A percentile compares a stretch with the other conserved stretches of the same genome.
Evolutionary conservation across 2,888 invertebrate species (phyloP).

Genomic region (Volucella zonaria): DNA sequence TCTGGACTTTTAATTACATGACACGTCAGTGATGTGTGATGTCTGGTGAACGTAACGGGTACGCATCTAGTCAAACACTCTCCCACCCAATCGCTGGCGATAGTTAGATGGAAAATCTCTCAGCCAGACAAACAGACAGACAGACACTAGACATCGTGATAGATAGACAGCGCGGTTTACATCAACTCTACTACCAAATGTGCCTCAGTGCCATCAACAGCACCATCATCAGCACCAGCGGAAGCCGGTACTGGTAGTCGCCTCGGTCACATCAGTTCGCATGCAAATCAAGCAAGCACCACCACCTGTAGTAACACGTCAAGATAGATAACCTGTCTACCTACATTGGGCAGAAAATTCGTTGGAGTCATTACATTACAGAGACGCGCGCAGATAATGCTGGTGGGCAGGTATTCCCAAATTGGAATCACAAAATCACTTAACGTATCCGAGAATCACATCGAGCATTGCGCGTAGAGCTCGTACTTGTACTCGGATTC

Average conservation of each 20-base stretch:
- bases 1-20: slow-evolving; percentile 71
- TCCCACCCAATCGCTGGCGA: slow-evolving; percentile 22
- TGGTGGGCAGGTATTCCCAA: slow-evolving; percentile 52
- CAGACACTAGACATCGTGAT: slow-evolving; percentile 48
- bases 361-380: slow-evolving; percentile 14
- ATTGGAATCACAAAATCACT: slow-evolving; percentile 71
- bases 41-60: not conserved
- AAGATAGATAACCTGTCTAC: slow-evolving; percentile 71
- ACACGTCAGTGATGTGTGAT: slow-evolving; percentile 33
- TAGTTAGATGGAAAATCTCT: slow-evolving; percentile 57
- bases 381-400: slow-evolving; percentile 1
- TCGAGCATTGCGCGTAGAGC: slow-evolving; percentile 33
- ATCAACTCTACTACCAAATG: slow-evolving; percentile 1
- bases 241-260: slow-evolving; percentile 41
- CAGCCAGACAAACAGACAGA: slow-evolving; percentile 50
- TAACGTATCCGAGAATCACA: slow-evolving; percentile 58
- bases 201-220: too few relatives aligned
- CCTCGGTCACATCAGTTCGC: slow-evolving; percentile 58
- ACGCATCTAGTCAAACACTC: slow-evolving; percentile 38
- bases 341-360: slow-evolving; percentile 58
- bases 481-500: too few relatives aligned
- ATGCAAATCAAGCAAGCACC: slow-evolving; percentile 65
- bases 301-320: slow-evolving; percentile 70
- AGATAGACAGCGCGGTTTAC: slow-evolving; percentile 54
- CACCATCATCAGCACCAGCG: slow-evolving; percentile 4